Conservation (phyloP, 1,140 invertebrate species). For the Tachypleus tridentatus region DNA sequence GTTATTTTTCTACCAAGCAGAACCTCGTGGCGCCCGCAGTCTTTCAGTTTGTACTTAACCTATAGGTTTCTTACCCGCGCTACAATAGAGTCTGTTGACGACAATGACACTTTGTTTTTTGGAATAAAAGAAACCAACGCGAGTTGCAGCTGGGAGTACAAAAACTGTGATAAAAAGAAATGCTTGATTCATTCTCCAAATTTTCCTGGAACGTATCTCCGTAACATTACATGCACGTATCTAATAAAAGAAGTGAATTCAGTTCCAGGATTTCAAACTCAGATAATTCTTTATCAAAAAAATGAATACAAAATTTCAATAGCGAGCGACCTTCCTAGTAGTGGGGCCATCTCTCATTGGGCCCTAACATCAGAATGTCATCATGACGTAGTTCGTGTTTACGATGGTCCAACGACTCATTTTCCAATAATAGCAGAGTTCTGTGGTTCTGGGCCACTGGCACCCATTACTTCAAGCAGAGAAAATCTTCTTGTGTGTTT, state of each 20-base stretch:
- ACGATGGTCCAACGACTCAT: slow-evolving; percentile 75
- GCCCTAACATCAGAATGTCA: slow-evolving; percentile 54
- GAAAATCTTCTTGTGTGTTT: slow-evolving; percentile 77
- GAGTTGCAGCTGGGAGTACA: slow-evolving; percentile 18
- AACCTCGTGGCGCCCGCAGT: slow-evolving; percentile 19
- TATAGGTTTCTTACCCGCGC: slow-evolving; percentile 13
- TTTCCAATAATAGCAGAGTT: slow-evolving; percentile 77
- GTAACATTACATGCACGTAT: slow-evolving; percentile 72
- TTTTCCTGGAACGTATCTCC: slow-evolving; percentile 70
- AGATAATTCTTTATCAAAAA: slow-evolving; percentile 19
- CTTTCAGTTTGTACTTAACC: slow-evolving; percentile 22
- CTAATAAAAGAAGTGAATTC: slow-evolving; percentile 34
- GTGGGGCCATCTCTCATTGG: background rate
- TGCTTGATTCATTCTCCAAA: slow-evolving; percentile 48
- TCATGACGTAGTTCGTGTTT: slow-evolving; percentile 73
- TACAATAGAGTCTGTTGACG: background rate
- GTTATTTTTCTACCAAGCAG: slow-evolving; percentile 20
- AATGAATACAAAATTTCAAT: slow-evolving; percentile 26
- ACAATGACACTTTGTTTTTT: slow-evolving; percentile 8
- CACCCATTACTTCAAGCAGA: slow-evolving; percentile 63
- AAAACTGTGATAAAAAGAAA: slow-evolving; percentile 16
- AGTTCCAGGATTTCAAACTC: slow-evolving; percentile 13
- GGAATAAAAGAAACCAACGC: slow-evolving; percentile 7
- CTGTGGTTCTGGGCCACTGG: slow-evolving; percentile 70
- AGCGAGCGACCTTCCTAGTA: background rate